Evolutionary conservation across 2,113 vertebrate species (phyloP), one percentile per base, ranked within the genome.

Genomic region (Pogonocichla stellata): DNA sequence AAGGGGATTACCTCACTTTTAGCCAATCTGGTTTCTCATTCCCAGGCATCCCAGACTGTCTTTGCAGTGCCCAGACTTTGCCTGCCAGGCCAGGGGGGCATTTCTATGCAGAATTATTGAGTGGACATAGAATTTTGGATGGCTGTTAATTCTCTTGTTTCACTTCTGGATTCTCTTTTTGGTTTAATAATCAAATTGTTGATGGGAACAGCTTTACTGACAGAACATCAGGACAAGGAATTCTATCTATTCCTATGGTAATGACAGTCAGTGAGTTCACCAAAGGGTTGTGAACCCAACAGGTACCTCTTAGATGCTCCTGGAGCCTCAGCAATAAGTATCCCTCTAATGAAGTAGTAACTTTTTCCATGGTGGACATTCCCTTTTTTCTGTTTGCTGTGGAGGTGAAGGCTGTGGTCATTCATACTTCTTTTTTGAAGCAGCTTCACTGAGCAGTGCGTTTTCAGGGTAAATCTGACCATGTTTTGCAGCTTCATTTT

Each of bases 1-100:
- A 85, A 96, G 90, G 88, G 73, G 72, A 78, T 97, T 90, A 90
- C 94, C 93, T 97, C 95, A 96, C 92, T 96, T 91, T 53, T 69
- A 85, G 85, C 95, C 96, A 93, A 92, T 94, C 89, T 80, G 61
- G 18, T 71, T 86, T 61, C 73, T 94, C 62, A 28, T 92, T 92
- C 86, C 71, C 84, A 81, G 86, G 81, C 86, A 94, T 91, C 90
- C 19, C 48, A 71, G 62, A 51, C 66, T 75, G 13, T 86, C 86
- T 65, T 73, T 71, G 83, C 78, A 62, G 70, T 33, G 54, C 54
- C 53, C 62, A 70, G 74, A 79, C 61, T 86, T 91, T 86, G 53
- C 66, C 84, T 90, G 57, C 43, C 0, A 1, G 47, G 74, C 58
- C 73, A 66, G 58, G 71, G 75, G 62, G 45, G n/a, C 51, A 85